A percentile compares a stretch with the other conserved stretches of the same genome.
phyloP scores from a whole-genome alignment of 2,888 invertebrate species.

The Synergus laeviventris region DNA sequence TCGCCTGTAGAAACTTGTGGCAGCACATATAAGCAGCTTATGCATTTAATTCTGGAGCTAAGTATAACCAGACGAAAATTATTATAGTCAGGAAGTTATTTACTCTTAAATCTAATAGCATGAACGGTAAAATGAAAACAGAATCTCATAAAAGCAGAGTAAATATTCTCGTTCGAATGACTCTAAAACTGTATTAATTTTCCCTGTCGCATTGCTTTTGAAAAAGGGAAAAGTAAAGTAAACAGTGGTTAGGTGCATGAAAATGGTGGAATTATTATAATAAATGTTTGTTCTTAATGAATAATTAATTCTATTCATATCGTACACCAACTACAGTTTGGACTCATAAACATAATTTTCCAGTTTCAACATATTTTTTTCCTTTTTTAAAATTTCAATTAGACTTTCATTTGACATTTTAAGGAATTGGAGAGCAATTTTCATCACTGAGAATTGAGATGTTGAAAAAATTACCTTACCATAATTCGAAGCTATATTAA shows the following conservation, averaged over 20 bases:
- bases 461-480: slow-evolving; percentile 8
- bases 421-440: neutral
- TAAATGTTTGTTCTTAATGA: neutral
- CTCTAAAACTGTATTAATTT: neutral
- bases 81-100: slow-evolving; percentile 1
- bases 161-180: slow-evolving; percentile 1
- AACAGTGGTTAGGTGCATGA: neutral
- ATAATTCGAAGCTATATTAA: slow-evolving; percentile 18
- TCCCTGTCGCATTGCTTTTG: neutral
- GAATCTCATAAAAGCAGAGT: slow-evolving; percentile 22
- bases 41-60: neutral
- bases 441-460: slow-evolving; percentile 16
- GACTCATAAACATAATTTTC: neutral
- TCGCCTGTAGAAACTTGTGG: neutral
- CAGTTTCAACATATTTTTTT: neutral
- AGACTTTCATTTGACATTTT: neutral
- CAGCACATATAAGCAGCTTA: neutral
- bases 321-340: neutral
- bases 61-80: neutral
- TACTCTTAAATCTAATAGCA: neutral
- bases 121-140: slow-evolving; percentile 9
- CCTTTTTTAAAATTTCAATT: neutral
- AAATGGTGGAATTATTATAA: neutral
- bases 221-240: neutral
- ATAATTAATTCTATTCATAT: neutral